Conservation (phyloP, 2,888 invertebrate genomes). For the Lithophane semibrunnea region DNA sequence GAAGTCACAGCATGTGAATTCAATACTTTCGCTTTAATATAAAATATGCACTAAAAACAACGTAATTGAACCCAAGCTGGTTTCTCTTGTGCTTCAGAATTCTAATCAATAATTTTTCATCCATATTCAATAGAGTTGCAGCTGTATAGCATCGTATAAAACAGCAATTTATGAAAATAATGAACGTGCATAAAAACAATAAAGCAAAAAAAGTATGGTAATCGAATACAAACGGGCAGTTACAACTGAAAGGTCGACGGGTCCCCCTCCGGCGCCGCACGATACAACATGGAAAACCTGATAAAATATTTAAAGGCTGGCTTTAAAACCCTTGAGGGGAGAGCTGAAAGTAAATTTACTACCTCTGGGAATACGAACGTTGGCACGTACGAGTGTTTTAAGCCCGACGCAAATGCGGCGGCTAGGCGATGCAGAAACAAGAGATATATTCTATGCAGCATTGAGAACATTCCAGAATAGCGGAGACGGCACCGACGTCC, state of each 20-base stretch:
- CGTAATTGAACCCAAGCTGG: slow-evolving; percentile 13
- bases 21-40: slow-evolving; percentile 5
- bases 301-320: slow-evolving; percentile 88
- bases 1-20: slow-evolving; percentile 9
- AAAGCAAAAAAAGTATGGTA: slow-evolving; percentile 71
- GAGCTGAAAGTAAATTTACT: slow-evolving; percentile 83
- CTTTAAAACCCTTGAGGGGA: slow-evolving; percentile 82
- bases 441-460: slow-evolving; percentile 70
- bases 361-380: slow-evolving; percentile 79
- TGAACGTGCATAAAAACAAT: slow-evolving; percentile 65
- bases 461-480: slow-evolving; percentile 69
- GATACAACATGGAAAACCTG: slow-evolving; percentile 85
- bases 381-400: slow-evolving; percentile 75
- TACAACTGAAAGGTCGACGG: slow-evolving; percentile 77
- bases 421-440: slow-evolving; percentile 70
- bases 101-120: slow-evolving; percentile 59
- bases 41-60: slow-evolving; percentile 20
- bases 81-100: slow-evolving; percentile 40
- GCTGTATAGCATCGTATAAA: slow-evolving; percentile 43
- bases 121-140: slow-evolving; percentile 61
- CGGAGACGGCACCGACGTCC: slow-evolving; percentile 66
- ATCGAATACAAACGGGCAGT: slow-evolving; percentile 80
- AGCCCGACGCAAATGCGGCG: slow-evolving; percentile 72
- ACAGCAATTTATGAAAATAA: slow-evolving; percentile 50
- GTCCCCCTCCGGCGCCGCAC: slow-evolving; percentile 85